Conservation (phyloP, 2,797 vertebrate species). For the Fistularia commersonii region DNA sequence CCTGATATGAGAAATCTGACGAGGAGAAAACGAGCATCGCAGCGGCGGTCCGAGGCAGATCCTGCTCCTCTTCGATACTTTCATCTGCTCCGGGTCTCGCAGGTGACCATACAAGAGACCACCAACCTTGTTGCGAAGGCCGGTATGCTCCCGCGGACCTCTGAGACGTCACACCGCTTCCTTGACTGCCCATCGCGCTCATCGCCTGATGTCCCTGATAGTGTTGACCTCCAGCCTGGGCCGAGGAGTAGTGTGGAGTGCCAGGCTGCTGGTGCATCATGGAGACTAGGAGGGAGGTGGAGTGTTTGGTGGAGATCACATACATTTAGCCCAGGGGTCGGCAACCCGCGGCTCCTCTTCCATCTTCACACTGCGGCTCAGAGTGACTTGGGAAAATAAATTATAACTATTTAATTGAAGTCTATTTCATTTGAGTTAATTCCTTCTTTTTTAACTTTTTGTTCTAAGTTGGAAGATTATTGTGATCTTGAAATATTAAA, state of each 20-base stretch:
- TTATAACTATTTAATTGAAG: too few relatives aligned
- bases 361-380: too few relatives aligned
- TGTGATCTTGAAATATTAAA: too few relatives aligned
- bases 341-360: too few relatives aligned
- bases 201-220: constrained; percentile 90
- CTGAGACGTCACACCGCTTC: constrained; percentile 89
- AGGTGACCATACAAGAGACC: background rate
- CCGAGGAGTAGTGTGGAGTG: constrained; percentile 85
- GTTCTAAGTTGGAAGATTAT: too few relatives aligned
- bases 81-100: background rate
- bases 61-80: too few relatives aligned
- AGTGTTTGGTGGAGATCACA: constrained; percentile 20
- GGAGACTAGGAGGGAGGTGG: constrained; percentile 75
- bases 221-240: constrained; percentile 85
- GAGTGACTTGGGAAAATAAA: too few relatives aligned
- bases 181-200: constrained; percentile 91
- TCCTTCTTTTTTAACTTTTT: too few relatives aligned
- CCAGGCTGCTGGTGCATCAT: constrained; percentile 96
- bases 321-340: too few relatives aligned
- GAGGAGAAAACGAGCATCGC: constrained; percentile 20
- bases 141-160: constrained; percentile 90
- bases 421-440: too few relatives aligned
- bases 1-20: constrained; percentile 28
- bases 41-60: too few relatives aligned
- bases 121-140: constrained; percentile 81